phyloP scores from a whole-genome alignment of 2,113 vertebrate genomes.

The Progne subis region DNA sequence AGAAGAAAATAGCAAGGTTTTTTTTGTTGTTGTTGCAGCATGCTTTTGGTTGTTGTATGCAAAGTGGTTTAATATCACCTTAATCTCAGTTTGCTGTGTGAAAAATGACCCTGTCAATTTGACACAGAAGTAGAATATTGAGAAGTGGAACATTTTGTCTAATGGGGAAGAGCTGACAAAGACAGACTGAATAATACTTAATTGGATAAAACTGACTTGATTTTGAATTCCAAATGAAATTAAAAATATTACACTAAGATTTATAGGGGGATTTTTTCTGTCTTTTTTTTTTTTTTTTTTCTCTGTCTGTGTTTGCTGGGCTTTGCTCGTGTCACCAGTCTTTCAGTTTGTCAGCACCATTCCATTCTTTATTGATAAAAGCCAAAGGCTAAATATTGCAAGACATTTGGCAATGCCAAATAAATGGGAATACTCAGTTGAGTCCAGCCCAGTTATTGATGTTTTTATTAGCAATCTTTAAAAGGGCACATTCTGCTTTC shows the following conservation, averaged over 20 bases:
- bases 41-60: conserved; percentile 59
- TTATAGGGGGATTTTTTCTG: neutral
- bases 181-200: conserved; percentile 45
- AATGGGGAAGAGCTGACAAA: conserved; percentile 59
- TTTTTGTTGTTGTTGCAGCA: neutral
- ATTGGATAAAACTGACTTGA: conserved; percentile 55
- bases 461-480: conserved; percentile 18
- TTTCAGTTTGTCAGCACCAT: conserved; percentile 16
- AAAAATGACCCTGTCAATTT: conserved; percentile 74
- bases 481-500: neutral
- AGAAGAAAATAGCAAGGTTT: neutral
- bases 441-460: conserved; percentile 30
- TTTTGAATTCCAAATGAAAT: conserved; percentile 42
- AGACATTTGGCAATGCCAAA: conserved; percentile 8
- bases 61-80: conserved; percentile 66
- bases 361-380: conserved; percentile 61
- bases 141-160: conserved; percentile 62
- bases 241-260: conserved; percentile 28
- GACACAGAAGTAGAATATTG: conserved; percentile 60
- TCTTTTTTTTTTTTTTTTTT: neutral
- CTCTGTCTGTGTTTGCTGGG: neutral
- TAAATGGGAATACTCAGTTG: neutral
- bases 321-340: neutral
- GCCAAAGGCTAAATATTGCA: conserved; percentile 48
- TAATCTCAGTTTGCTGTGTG: conserved; percentile 65